Percentiles rank a stretch among this genome's conserved stretches.
phyloP scores from a whole-genome alignment of 2,888 invertebrate genomes.

The Cordylochernes scorpioides region DNA sequence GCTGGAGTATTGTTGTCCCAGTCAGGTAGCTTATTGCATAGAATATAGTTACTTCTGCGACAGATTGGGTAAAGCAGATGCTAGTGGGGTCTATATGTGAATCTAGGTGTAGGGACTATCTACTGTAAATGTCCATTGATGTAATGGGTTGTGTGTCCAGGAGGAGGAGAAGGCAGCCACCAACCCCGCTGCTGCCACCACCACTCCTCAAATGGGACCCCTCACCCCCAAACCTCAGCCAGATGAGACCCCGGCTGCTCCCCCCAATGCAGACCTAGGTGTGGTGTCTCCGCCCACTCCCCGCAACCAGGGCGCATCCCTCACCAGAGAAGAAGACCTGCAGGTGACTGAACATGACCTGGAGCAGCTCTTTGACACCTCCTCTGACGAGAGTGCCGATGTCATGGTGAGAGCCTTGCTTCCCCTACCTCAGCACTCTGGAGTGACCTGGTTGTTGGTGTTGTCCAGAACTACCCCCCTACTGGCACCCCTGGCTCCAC shows the following conservation, averaged over 20 bases:
- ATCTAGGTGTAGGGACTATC: too few species aligned
- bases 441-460: background rate
- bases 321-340: slow-evolving; percentile 40
- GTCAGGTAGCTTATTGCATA: too few species aligned
- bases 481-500: background rate
- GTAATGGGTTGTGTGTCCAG: too few species aligned
- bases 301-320: slow-evolving; percentile 13
- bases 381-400: slow-evolving; percentile 54
- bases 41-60: too few species aligned
- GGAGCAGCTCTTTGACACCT: slow-evolving; percentile 79
- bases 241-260: slow-evolving; percentile 5
- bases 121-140: too few species aligned
- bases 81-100: too few species aligned
- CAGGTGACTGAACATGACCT: slow-evolving; percentile 66
- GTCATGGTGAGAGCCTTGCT: slow-evolving; percentile 38
- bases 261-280: slow-evolving; percentile 8
- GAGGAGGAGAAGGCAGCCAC: slow-evolving; percentile 8
- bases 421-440: too few species aligned
- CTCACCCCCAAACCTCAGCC: background rate
- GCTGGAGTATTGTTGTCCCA: too few species aligned
- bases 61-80: too few species aligned
- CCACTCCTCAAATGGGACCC: too few species aligned
- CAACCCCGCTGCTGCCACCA: slow-evolving; percentile 6
- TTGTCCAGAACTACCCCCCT: background rate
- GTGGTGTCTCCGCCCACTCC: slow-evolving; percentile 11